These are phyloP conservation scores for Sinocyclocheilus rhinocerous DNA, from an alignment of 2,113 vertebrate species.

Conservation along the genomic window DNA sequence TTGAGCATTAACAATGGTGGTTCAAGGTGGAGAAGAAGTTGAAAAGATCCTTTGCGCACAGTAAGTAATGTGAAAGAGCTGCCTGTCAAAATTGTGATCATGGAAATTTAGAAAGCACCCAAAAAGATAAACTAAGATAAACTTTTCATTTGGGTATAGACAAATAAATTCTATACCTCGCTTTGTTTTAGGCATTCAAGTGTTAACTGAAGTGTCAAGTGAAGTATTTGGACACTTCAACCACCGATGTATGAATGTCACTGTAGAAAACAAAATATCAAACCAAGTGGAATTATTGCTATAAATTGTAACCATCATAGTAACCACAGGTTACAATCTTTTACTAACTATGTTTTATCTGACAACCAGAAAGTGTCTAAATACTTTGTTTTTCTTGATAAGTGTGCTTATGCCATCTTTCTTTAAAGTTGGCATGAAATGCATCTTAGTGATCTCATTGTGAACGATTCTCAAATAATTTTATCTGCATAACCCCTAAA, in stretches of 20 bases:
- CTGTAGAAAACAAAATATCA: too few species aligned
- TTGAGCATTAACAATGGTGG: constrained; percentile 26
- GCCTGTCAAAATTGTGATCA: neutral
- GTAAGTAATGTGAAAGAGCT: neutral
- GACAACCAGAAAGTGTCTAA: neutral
- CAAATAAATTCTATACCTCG: neutral
- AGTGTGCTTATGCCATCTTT: too few species aligned
- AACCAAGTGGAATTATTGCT: too few species aligned
- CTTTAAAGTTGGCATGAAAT: too few species aligned
- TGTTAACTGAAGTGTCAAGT: neutral
- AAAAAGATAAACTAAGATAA: neutral
- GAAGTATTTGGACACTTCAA: too few species aligned
- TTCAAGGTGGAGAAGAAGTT: constrained; percentile 31
- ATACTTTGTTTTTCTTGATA: neutral
- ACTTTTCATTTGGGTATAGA: neutral
- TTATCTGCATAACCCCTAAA: too few species aligned
- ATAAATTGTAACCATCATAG: too few species aligned
- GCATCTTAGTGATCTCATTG: too few species aligned
- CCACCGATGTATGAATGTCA: too few species aligned
- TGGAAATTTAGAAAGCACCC: neutral
- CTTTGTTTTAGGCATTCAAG: neutral
- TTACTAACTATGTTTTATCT: neutral
- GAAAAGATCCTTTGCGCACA: constrained; percentile 25
- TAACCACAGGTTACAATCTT: too few species aligned
- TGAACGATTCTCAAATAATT: too few species aligned